Evolutionary conservation across 1,140 invertebrate genomes (phyloP).

Genomic region (Zaprionus kolodkinae): DNA sequence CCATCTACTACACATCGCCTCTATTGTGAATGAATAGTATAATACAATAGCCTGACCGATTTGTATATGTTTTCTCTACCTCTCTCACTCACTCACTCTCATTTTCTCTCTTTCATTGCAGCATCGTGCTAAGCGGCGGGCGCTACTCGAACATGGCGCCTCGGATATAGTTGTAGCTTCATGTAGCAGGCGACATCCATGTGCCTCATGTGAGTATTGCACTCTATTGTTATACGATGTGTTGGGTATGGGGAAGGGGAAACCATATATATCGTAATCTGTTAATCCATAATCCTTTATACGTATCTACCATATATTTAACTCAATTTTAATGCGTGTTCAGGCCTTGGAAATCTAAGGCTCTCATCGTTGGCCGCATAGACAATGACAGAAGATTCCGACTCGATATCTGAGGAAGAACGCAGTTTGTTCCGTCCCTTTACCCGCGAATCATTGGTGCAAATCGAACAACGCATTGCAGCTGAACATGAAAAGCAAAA

Average conservation of each 20-base stretch:
- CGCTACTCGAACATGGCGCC: conserved; percentile 84
- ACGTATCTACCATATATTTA: too few relatives aligned
- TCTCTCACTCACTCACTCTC: too few relatives aligned
- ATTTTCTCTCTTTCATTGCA: conserved; percentile 51
- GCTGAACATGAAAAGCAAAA: conserved; percentile 97
- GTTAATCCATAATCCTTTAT: too few relatives aligned
- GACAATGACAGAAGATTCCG: conserved; percentile 95
- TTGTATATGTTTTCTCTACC: not conserved
- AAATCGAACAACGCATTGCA: conserved; percentile 96
- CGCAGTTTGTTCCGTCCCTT: conserved; percentile 98
- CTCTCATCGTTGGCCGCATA: conserved; percentile 85
- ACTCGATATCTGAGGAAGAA: conserved; percentile 96
- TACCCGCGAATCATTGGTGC: conserved; percentile 97
- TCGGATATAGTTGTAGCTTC: conserved; percentile 84
- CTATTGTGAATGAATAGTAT: not conserved
- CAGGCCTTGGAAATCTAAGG: conserved; percentile 85
- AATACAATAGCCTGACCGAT: conserved; percentile 7
- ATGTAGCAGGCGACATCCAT: conserved; percentile 84
- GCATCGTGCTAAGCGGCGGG: conserved; percentile 83
- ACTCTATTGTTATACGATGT: not conserved
- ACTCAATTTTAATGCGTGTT: too few relatives aligned
- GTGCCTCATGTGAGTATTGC: conserved; percentile 83
- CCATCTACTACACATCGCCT: not conserved
- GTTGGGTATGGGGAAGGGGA: not conserved
- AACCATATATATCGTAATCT: not conserved